Percentiles rank a stretch among this genome's conserved stretches.
Conservation (phyloP, 2,888 invertebrate genomes). For the Schizaphis graminum region DNA sequence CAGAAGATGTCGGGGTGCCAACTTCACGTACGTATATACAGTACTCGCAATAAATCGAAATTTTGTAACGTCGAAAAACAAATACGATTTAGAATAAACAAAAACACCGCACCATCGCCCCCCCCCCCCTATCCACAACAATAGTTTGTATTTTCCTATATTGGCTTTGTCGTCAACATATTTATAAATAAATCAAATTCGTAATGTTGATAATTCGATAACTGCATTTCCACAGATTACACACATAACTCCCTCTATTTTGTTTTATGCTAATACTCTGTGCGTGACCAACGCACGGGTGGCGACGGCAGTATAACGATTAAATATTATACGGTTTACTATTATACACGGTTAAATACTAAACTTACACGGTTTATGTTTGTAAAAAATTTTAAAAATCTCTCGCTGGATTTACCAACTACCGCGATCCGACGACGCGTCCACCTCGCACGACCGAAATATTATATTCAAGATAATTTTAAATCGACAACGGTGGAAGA, state of each 20-base stretch:
- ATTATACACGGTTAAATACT: not conserved
- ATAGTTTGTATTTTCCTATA: not conserved
- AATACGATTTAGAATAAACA: not conserved
- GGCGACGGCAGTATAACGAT: not conserved
- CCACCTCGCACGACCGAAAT: not conserved
- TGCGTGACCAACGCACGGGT: not conserved
- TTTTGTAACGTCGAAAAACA: not conserved
- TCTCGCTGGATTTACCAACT: not conserved
- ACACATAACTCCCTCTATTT: constrained; percentile 9
- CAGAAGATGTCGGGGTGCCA: no score
- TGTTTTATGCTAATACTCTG: constrained; percentile 1
- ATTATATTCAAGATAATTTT: not conserved
- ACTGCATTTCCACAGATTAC: not conserved
- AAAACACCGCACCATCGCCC: not conserved
- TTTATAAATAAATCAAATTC: not conserved
- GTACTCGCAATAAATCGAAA: not conserved
- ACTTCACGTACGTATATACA: no score
- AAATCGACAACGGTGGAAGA: not conserved
- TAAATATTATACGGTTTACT: not conserved
- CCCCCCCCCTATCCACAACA: not conserved
- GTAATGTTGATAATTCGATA: not conserved
- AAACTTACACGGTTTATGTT: not conserved
- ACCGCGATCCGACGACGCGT: not conserved
- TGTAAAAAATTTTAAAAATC: not conserved
- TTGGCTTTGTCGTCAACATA: not conserved